Conservation (phyloP, 1,140 invertebrate species). For the Drosophila nasuta region DNA sequence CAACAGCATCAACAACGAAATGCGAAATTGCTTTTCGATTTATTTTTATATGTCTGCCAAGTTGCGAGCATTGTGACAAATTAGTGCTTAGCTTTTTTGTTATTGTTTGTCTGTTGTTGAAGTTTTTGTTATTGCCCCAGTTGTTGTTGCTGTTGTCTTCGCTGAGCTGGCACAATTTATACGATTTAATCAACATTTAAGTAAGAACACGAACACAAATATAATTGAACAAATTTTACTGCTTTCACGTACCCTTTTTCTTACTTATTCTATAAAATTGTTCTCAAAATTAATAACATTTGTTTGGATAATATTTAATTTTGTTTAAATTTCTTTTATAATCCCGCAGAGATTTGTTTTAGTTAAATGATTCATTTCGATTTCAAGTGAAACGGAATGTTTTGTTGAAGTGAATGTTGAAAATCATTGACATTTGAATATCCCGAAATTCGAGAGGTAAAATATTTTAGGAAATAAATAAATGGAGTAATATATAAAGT, state of each 20-base stretch:
- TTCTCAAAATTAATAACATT: no score
- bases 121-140: conserved; percentile 24
- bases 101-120: conserved; percentile 28
- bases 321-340: no score
- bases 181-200: conserved; percentile 54
- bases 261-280: background rate
- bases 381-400: no score
- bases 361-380: no score
- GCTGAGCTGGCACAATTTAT: conserved; percentile 66
- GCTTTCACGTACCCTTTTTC: background rate
- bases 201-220: conserved; percentile 16
- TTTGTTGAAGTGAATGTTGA: no score
- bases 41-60: conserved; percentile 77
- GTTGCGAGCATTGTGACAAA: conserved; percentile 78
- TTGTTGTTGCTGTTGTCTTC: conserved; percentile 27
- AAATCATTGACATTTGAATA: no score
- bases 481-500: no score
- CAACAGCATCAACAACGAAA: conserved; percentile 42
- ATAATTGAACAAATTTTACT: conserved; percentile 18
- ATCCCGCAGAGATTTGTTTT: no score
- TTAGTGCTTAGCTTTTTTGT: conserved; percentile 62
- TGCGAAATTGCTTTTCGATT: conserved; percentile 83
- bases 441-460: no score
- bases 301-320: no score
- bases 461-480: no score